Conservation (phyloP, 2,113 vertebrate genomes). For the Bucco capensis region DNA sequence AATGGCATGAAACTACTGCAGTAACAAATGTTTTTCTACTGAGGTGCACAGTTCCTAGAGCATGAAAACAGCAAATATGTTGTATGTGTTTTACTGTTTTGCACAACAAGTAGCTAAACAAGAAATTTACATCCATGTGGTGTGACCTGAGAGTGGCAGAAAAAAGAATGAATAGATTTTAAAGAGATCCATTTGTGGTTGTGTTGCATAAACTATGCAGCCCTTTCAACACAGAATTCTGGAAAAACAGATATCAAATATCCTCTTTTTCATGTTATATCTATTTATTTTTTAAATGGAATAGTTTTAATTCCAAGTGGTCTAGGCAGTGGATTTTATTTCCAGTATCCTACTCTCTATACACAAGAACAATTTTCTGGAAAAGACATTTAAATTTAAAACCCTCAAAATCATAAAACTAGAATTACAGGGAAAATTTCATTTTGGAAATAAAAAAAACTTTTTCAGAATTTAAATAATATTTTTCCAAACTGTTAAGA, state of each 20-base stretch:
- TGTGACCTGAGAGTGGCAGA: accelerated
- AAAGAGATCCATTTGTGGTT: neutral
- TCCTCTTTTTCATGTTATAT: neutral
- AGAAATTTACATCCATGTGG: neutral
- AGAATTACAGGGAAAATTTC: neutral
- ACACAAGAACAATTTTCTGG: too few relatives aligned
- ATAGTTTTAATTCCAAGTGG: neutral
- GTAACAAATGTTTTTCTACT: neutral
- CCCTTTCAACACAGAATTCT: neutral
- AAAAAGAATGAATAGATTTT: neutral
- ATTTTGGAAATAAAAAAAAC: neutral
- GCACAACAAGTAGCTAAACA: neutral
- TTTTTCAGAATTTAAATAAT: neutral
- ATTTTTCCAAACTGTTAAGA: neutral
- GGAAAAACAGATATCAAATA: neutral
- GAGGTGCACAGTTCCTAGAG: neutral
- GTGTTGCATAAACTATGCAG: neutral
- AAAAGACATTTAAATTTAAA: too few relatives aligned
- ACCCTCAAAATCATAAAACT: too few relatives aligned
- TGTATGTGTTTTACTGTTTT: too few relatives aligned
- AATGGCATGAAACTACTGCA: neutral
- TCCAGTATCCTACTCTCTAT: neutral
- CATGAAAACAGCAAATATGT: neutral
- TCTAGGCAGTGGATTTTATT: neutral
- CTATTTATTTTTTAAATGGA: neutral